Evolutionary conservation across 2,113 vertebrate genomes (phyloP), one percentile per base, ranked within the genome.

Genomic region (Plecotus auritus): DNA sequence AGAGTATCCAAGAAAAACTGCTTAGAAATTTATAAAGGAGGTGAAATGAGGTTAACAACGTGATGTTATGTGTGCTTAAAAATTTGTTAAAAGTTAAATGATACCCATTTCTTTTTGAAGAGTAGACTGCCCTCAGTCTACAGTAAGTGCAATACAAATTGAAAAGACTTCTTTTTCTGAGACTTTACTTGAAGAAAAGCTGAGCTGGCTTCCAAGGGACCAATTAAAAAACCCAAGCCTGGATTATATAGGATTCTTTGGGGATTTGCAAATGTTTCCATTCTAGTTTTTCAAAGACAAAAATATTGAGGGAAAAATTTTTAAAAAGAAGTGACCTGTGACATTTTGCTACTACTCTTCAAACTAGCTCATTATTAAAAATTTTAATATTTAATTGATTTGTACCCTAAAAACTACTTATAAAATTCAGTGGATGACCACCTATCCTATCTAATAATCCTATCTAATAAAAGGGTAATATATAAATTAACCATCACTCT

Each of bases 221-320:
- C 78, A 95, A 97, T 97, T 97, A 97, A 86, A 47, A 64, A 95
- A 93, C 16, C 77, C 69, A 95, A 84, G 20, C 20, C 51, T 51
- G 40, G 69, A 91, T 88, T 97, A 88, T 70, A 85, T 49, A 95
- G 56, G 54, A 88, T 94, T 97, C 90, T 94, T 93, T 90, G 90
- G 91, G 86, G 86, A 93, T 94, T 91, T 96, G 49, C 45, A 91
- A 96, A 92, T 93, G 49, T 97, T 97, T 93, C 93, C 82, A 96
- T 76, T 96, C 32, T 86, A 93, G 94, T 88, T 95, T 95, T 85
- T 56, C 80, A 93, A 64, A 89, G 59, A 92, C 40, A 96, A 88
- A 96, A 96, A 93, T 72, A 80, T 74, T 64, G 92, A 49, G 28
- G 18, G 47, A 26, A 92, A 91, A 96, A 95, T 93, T 77, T 51